Percentiles rank a stretch among this genome's conserved stretches.
These are phyloP conservation scores for Propithecus perrieri DNA, from an alignment of 2,797 vertebrate species.

Conservation along the genomic window DNA sequence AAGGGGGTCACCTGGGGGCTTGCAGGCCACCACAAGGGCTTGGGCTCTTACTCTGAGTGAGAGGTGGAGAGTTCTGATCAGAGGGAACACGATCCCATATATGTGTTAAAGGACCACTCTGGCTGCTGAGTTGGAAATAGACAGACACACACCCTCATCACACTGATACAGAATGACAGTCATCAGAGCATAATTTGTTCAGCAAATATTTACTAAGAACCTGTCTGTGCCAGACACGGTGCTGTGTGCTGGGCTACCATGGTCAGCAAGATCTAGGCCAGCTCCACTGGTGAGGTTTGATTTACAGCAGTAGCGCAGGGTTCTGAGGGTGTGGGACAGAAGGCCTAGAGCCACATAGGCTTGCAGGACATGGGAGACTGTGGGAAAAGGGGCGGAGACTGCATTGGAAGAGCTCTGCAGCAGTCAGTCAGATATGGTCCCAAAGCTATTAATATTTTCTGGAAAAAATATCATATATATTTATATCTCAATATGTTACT, in stretches of 20 bases:
- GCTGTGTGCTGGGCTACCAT: not conserved
- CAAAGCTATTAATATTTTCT: not conserved
- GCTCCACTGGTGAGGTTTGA: not conserved
- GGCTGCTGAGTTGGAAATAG: not conserved
- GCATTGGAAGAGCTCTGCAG: not conserved
- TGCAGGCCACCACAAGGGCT: too few species aligned
- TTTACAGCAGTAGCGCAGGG: not conserved
- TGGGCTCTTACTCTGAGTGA: not conserved
- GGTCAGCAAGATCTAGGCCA: not conserved
- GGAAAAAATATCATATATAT: not conserved
- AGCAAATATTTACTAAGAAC: not conserved
- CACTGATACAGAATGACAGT: not conserved
- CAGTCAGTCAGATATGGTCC: not conserved
- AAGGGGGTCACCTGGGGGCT: rapidly evolving
- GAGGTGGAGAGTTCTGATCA: not conserved
- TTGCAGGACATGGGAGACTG: not conserved
- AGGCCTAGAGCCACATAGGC: not conserved
- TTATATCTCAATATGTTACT: not conserved
- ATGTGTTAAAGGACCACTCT: not conserved
- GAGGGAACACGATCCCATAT: not conserved
- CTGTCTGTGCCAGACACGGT: not conserved
- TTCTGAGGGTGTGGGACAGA: not conserved
- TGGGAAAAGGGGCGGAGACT: not conserved
- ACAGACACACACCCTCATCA: not conserved
- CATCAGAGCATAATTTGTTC: not conserved